Conservation (phyloP, 2,888 invertebrate species). For the Scrobipalpa costella region DNA sequence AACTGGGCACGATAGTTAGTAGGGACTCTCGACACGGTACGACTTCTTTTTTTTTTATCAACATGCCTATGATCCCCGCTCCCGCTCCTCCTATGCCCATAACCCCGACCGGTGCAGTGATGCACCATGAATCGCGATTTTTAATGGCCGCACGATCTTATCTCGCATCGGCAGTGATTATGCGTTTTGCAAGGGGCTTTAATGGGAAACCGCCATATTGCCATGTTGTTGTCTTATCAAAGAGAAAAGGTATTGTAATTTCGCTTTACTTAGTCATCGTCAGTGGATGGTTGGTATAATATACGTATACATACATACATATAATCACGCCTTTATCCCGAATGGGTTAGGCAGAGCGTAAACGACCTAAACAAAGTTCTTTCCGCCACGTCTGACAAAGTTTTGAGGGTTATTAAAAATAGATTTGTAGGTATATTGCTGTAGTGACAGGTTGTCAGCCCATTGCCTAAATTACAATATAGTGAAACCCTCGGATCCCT, state of each 20-base stretch:
- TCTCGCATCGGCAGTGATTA: conserved; percentile 63
- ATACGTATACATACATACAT: not conserved
- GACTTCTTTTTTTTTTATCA: too few species aligned
- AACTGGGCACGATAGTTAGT: too few species aligned
- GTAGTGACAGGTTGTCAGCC: too few species aligned
- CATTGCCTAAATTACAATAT: too few species aligned
- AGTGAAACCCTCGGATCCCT: too few species aligned
- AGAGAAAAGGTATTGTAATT: conserved; percentile 25
- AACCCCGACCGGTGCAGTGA: conserved; percentile 38
- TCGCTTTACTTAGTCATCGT: conserved; percentile 14
- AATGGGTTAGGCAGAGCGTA: too few species aligned
- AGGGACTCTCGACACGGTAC: too few species aligned
- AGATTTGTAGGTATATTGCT: too few species aligned
- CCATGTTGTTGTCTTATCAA: conserved; percentile 36
- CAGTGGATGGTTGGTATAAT: not conserved
- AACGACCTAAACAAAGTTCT: too few species aligned
- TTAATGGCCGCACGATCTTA: conserved; percentile 59
- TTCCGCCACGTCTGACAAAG: too few species aligned
- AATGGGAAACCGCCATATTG: conserved; percentile 39
- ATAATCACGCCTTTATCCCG: too few species aligned
- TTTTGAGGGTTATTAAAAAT: too few species aligned
- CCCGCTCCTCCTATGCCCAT: conserved; percentile 14
- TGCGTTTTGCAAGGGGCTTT: conserved; percentile 54
- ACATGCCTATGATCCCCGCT: conserved; percentile 20
- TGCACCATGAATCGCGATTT: conserved; percentile 52